Conservation (phyloP, 1,140 invertebrate species). For the Aphelenchoides avenae region DNA sequence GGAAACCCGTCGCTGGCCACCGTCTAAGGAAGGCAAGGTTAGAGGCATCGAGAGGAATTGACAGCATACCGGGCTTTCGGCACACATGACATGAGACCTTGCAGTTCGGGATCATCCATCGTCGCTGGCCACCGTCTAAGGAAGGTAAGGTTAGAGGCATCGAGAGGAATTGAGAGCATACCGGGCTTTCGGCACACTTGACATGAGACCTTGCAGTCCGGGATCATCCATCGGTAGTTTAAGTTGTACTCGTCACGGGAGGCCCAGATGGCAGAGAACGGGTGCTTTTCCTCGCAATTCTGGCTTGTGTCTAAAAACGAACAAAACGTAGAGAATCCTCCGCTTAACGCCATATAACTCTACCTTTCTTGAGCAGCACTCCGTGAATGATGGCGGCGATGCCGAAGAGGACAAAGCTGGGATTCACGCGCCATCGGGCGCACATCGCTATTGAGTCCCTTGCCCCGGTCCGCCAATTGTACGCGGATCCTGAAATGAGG, state of each 20-base stretch:
- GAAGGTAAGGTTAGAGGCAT: no score
- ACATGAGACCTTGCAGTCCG: constrained; percentile 31
- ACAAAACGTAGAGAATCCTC: no score
- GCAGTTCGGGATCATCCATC: constrained; percentile 37
- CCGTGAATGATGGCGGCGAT: no score
- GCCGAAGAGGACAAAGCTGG: no score
- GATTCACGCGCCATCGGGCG: no score
- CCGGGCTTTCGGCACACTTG: constrained; percentile 6
- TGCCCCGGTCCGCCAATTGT: no score
- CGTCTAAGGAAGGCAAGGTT: constrained; percentile 22
- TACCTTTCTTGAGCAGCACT: no score
- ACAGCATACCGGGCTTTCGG: background rate
- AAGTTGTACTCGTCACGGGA: constrained; percentile 20
- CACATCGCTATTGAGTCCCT: no score
- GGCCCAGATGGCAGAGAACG: constrained; percentile 27
- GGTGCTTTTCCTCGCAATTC: constrained; percentile 17
- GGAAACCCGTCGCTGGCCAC: constrained; percentile 22
- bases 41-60: background rate
- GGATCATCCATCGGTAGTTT: constrained; percentile 32
- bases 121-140: no score
- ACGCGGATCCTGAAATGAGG: no score
- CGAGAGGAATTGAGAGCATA: background rate
- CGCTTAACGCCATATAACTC: no score
- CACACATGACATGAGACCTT: constrained; percentile 25
- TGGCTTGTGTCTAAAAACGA: no score